Conservation (phyloP, 2,113 vertebrate species). For the Oryzias melastigma region DNA sequence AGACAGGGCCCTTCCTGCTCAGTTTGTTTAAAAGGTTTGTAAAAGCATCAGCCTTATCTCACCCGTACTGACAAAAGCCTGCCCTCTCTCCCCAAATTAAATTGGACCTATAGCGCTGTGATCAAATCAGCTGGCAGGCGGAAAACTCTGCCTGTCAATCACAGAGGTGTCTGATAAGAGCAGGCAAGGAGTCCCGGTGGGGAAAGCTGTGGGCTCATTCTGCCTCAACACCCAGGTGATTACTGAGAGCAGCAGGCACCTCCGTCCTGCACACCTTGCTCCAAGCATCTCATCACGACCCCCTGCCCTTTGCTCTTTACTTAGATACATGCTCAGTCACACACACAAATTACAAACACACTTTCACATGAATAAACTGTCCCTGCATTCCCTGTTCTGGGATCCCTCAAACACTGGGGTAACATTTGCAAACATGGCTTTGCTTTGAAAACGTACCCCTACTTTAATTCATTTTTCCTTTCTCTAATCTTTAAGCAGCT, state of each 20-base stretch:
- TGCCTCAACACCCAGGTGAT: conserved; percentile 72
- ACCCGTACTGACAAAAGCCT: conserved; percentile 78
- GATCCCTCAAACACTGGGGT: conserved; percentile 29
- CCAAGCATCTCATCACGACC: conserved; percentile 55
- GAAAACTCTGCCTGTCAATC: conserved; percentile 80
- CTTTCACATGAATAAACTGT: conserved; percentile 2
- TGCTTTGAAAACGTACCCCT: conserved; percentile 26
- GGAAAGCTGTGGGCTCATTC: conserved; percentile 76
- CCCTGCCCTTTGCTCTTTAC: conserved; percentile 58
- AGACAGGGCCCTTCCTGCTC: conserved; percentile 74
- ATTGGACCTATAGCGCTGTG: conserved; percentile 78
- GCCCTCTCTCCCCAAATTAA: conserved; percentile 81
- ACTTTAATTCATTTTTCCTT: conserved; percentile 18
- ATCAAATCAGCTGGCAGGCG: conserved; percentile 81
- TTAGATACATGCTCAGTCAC: conserved; percentile 44
- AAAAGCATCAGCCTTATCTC: conserved; percentile 81
- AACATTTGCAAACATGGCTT: conserved; percentile 32
- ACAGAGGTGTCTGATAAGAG: conserved; percentile 77
- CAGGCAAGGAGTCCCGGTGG: conserved; percentile 68
- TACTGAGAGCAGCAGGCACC: conserved; percentile 72
- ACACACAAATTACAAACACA: conserved; percentile 20
- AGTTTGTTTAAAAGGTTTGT: conserved; percentile 82
- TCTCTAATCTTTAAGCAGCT: conserved; percentile 50
- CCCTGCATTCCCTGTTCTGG: conserved; percentile 1
- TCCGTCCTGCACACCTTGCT: conserved; percentile 60